phyloP scores from a whole-genome alignment of 2,888 invertebrate species.

The Muscina levida region DNA sequence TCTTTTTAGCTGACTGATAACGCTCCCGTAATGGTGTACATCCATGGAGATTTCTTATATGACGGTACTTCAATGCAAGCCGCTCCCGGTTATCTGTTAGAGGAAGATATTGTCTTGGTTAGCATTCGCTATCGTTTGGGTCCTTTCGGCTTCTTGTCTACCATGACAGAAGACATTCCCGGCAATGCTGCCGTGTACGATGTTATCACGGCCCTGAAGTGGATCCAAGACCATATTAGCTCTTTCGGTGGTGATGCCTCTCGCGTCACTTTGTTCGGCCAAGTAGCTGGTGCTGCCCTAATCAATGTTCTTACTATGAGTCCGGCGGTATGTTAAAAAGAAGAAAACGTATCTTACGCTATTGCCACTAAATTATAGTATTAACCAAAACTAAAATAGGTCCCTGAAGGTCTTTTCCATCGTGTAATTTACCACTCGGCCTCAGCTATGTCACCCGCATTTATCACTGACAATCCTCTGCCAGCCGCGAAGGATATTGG shows the following conservation, averaged over 20 bases:
- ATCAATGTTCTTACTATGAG: constrained; percentile 80
- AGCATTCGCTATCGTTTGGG: constrained; percentile 81
- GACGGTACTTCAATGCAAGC: constrained; percentile 77
- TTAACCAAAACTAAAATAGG: constrained; percentile 59
- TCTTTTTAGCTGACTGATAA: constrained; percentile 69
- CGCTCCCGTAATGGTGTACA: constrained; percentile 80
- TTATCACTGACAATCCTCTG: constrained; percentile 79
- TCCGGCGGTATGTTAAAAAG: constrained; percentile 73
- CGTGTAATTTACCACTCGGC: constrained; percentile 82
- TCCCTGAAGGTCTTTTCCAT: constrained; percentile 80
- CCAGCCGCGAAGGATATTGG: constrained; percentile 77
- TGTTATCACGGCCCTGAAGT: constrained; percentile 80
- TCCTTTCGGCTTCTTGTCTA: constrained; percentile 81
- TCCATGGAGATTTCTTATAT: constrained; percentile 80
- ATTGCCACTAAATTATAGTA: constrained; percentile 74
- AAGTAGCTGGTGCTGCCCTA: constrained; percentile 81
- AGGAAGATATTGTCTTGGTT: constrained; percentile 80
- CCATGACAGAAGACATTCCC: constrained; percentile 80
- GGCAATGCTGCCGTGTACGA: constrained; percentile 82
- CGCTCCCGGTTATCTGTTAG: constrained; percentile 79
- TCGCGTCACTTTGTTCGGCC: constrained; percentile 81
- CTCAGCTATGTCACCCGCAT: constrained; percentile 80
- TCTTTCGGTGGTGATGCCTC: constrained; percentile 81
- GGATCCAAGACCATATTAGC: constrained; percentile 81
- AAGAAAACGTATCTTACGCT: not conserved